A percentile compares a stretch with the other conserved stretches of the same genome.
These are phyloP conservation scores for Mormyrus hasselquistii DNA, from an alignment of 2,797 vertebrate genomes.

Conservation along the genomic window DNA sequence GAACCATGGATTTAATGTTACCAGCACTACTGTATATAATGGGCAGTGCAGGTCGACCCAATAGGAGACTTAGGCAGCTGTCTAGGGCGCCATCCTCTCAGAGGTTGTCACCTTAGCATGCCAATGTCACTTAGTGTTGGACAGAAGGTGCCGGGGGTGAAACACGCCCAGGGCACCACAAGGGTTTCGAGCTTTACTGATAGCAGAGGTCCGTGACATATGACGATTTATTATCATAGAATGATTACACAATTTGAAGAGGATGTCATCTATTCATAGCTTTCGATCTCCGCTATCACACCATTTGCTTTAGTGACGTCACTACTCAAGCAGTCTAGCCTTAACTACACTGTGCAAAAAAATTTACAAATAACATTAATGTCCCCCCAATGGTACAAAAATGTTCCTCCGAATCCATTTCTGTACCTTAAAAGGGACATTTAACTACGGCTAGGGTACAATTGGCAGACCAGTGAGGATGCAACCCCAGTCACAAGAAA, in stretches of 20 bases:
- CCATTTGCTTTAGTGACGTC: neutral
- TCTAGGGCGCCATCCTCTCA: neutral
- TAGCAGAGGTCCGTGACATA: neutral
- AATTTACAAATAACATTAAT: neutral
- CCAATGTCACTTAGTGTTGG: neutral
- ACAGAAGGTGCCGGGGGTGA: neutral
- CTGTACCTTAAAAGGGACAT: neutral
- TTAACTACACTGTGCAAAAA: neutral
- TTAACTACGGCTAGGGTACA: neutral
- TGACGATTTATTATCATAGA: neutral
- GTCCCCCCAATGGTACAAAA: neutral
- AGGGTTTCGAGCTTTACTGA: neutral
- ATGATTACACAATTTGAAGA: neutral
- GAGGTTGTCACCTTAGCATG: neutral
- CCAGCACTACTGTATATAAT: neutral
- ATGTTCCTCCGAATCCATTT: neutral
- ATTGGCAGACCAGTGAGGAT: neutral
- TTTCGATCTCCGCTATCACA: neutral
- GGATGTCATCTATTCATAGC: neutral
- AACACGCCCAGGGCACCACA: neutral
- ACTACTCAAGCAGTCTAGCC: neutral
- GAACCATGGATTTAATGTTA: slow-evolving; percentile 12
- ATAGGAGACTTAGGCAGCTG: neutral
- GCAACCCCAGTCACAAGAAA: neutral
- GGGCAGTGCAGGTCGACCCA: neutral